Evolutionary conservation across 2,797 vertebrate species (phyloP).

Genomic region (Diglossa cyanea): DNA sequence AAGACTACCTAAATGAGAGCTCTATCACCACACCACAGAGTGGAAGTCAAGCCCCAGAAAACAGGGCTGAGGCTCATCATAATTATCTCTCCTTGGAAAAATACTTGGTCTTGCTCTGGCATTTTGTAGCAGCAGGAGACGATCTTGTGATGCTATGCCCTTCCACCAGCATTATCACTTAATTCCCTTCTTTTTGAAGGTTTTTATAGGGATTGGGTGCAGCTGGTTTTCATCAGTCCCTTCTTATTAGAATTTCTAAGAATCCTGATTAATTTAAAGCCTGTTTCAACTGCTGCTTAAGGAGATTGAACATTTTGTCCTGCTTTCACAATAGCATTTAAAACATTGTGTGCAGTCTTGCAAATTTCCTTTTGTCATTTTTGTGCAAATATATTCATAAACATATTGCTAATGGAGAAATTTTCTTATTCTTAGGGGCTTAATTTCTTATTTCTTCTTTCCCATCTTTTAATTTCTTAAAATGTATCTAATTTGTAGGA

Average conservation of each 20-base stretch:
- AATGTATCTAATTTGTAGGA: not conserved
- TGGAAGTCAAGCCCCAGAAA: not conserved
- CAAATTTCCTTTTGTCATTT: not conserved
- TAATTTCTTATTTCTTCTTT: conserved; percentile 29
- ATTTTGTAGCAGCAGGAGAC: conserved; percentile 30
- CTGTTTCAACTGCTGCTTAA: conserved; percentile 49
- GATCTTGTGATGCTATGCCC: not conserved
- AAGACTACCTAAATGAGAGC: not conserved
- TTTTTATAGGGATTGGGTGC: conserved; percentile 12
- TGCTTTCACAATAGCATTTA: not conserved
- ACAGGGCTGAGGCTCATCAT: not conserved
- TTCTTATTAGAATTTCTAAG: conserved; percentile 57
- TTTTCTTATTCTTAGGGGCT: not conserved
- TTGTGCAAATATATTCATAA: not conserved
- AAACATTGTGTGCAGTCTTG: not conserved
- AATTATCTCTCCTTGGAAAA: conserved; percentile 11
- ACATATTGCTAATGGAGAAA: not conserved
- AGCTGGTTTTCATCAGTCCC: conserved; percentile 43
- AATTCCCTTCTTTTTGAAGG: conserved; percentile 51
- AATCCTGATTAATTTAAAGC: conserved; percentile 60
- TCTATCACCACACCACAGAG: not conserved
- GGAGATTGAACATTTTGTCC: conserved; percentile 7
- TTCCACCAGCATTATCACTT: conserved; percentile 26
- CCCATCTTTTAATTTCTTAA: not conserved
- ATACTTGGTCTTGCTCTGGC: not conserved